Base-by-base conservation (phyloP, 2,888 invertebrate species). In the Rhimphoctona megacephalus region DNA sequence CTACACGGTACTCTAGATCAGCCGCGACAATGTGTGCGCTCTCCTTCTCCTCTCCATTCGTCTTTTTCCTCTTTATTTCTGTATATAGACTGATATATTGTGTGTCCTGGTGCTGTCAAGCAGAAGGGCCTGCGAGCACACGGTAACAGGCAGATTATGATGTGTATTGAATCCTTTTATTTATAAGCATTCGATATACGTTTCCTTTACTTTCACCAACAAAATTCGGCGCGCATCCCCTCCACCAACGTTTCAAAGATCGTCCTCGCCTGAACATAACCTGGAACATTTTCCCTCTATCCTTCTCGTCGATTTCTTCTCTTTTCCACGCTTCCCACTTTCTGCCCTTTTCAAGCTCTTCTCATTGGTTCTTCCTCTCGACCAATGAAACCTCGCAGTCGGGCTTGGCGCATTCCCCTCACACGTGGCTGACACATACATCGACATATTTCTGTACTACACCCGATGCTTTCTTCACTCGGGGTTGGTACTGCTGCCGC, bases 381-480 rank as follows among this genome's bases (percentile, higher is more conserved):
- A 87, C 93, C 93, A 93, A 94, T 94, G 81, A 67, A 69, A 49
- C 70, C 36, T 19, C 85, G 43, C 77, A 88, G 79, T 83, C 87
- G 84, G 66, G 79, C 90, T 90, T 92, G 91, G 92, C 91, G 92
- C 92, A 93, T 92, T 92, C 91, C 90, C 91, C 91, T 91, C 92
- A 93, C 93, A 93, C 93, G 93, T 93, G 93, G 93, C 91, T 91
- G 91, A 92, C 92, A 91, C 92, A 92, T 73, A 73, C 92, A 91
- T 61, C 61, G 17, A 61, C 91, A 92, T 92, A 92, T 92, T 92
- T 91, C 90, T 89, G 88, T 86, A 86, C 80, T 77, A n/a, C n/a
- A n/a, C 30, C 57, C 54, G 79, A 64, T 80, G 57, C 74, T 61
- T 61, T 70, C 22, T 9, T 19, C 43, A 61, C 74, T 61, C n/a